Evolutionary conservation across 2,113 vertebrate species (phyloP).

Genomic region (human): DNA sequence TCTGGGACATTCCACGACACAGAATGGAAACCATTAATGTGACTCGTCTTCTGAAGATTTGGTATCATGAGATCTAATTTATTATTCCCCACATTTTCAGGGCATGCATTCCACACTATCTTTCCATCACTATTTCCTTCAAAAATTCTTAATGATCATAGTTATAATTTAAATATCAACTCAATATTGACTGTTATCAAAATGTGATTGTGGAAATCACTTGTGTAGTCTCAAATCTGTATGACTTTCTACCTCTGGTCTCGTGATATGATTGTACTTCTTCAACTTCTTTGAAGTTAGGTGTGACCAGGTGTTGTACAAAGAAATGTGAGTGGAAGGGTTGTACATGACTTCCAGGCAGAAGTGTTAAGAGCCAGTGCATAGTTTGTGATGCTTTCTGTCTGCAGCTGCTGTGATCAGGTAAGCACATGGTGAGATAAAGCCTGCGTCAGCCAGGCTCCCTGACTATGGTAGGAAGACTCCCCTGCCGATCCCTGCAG

Average conservation of each 20-base stretch:
- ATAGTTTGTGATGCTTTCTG: not conserved
- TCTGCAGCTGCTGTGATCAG: too few relatives aligned
- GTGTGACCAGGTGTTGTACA: not conserved
- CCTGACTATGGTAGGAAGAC: not conserved
- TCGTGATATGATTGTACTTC: not conserved
- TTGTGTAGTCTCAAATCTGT: not conserved
- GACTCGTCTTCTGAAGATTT: not conserved
- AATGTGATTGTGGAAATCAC: not conserved
- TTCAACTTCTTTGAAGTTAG: not conserved
- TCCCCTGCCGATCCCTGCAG: not conserved
- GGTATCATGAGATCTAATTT: not conserved
- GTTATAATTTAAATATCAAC: not conserved
- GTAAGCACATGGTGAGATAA: rapidly evolving
- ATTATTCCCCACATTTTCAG: not conserved
- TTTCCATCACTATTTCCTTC: not conserved
- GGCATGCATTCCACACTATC: not conserved
- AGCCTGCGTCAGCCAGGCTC: not conserved
- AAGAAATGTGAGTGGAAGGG: not conserved
- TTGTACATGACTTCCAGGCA: not conserved
- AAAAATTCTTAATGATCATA: not conserved
- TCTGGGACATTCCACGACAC: not conserved
- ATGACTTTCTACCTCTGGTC: not conserved
- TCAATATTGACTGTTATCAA: not conserved
- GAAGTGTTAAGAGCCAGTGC: not conserved
- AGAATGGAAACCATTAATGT: not conserved